Base-by-base conservation (phyloP, 92 coral and sea anemone species). In the Porites divaricata region DNA sequence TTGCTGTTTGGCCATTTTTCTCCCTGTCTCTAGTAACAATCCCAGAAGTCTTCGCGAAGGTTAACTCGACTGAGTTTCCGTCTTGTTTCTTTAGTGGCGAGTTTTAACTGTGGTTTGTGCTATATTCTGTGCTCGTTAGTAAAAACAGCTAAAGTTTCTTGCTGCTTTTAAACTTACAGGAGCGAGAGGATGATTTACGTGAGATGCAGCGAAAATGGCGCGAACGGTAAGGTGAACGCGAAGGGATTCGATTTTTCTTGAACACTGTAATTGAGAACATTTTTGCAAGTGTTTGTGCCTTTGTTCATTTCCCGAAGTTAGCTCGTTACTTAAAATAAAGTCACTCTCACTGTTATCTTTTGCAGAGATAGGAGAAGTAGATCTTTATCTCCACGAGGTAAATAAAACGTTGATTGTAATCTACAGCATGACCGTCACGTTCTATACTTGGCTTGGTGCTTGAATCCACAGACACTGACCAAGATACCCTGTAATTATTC, bases 141-240 rank as follows among this genome's bases (percentile, higher is more conserved):
- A 15, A 62, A 23, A 59, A 62, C 11, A 20, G n/a, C 45, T 35
- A 6, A 1, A 1, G 24, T 35, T 56, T 12, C 8, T 69, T 58
- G 57, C 17, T 58, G 59, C n/a, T 59, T 11, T 54, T 75, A 78
- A 24, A 9, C 21, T 62, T 69, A 10, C 23, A 95, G 98, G 98
- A 90, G 16, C 91, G 98, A 0, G 98, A 96, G 66, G 98, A 94
- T 63, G 98, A 96, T 80, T 83, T 96, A 35, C 92, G 96, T 64
- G 93, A 94, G 71, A 95, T 94, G 91, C 98, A 95, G 50, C 88
- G 94, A 72, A 92, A 95, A 59, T 94, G 98, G 98, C 88, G 94
- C 74, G 96, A 93, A 63, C 85, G 86, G 95, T 94, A 81, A 88
- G 79, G 58, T 57, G 10, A 16, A 25, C 12, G 15, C 51, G 53